These are phyloP conservation scores for Lampris megalopsis DNA, from an alignment of 2,113 vertebrate genomes.

Conservation along the genomic window DNA sequence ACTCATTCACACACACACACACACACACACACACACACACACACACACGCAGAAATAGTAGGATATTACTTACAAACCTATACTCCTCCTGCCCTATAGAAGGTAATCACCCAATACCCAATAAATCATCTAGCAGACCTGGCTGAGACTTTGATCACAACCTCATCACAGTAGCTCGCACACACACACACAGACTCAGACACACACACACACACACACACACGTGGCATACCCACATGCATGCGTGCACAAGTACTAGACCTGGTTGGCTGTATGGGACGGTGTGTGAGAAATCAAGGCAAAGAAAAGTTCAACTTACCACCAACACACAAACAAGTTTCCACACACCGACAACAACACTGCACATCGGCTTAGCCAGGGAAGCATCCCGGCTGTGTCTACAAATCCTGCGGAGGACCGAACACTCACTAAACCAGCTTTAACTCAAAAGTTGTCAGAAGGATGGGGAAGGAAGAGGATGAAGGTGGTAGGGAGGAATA, in stretches of 20 bases:
- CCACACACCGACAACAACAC: not conserved
- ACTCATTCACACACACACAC: constrained; percentile 12
- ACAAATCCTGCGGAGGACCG: constrained; percentile 42
- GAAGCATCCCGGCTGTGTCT: not conserved
- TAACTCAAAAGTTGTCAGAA: constrained; percentile 38
- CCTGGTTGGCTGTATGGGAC: constrained; percentile 1
- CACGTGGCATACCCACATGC: not conserved
- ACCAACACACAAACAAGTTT: constrained; percentile 8
- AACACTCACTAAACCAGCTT: constrained; percentile 11
- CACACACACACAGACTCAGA: constrained; percentile 16
- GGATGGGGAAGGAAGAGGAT: not conserved
- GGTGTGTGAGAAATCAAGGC: constrained; percentile 13
- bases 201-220: not conserved
- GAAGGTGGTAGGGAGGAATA: not conserved
- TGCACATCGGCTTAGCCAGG: constrained; percentile 10
- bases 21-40: not conserved
- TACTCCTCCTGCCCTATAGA: constrained; percentile 13
- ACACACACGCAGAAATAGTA: not conserved
- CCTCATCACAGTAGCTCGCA: constrained; percentile 36
- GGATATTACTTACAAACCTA: constrained; percentile 36
- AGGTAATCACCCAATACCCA: constrained; percentile 39
- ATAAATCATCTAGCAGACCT: constrained; percentile 46
- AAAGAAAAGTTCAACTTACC: constrained; percentile 35
- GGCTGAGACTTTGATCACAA: constrained; percentile 47
- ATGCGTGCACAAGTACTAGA: not conserved